Conservation (phyloP, 2,797 vertebrate genomes). For the Falco rusticolus region DNA sequence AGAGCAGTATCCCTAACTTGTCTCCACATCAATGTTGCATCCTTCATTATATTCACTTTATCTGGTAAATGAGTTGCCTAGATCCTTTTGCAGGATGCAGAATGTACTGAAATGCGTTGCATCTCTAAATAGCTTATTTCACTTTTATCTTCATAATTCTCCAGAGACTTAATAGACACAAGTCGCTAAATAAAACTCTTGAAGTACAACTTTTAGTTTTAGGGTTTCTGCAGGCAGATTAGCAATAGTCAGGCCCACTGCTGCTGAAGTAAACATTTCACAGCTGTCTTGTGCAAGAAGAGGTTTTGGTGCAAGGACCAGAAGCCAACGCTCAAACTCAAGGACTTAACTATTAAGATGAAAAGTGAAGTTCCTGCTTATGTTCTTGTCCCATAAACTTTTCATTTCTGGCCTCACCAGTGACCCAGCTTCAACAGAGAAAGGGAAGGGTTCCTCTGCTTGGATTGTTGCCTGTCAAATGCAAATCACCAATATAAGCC, state of each 20-base stretch:
- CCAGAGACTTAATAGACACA: neutral
- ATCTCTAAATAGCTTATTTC: neutral
- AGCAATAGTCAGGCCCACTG: neutral
- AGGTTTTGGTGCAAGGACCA: neutral
- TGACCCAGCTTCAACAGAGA: neutral
- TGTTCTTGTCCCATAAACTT: neutral
- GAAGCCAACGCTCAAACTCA: neutral
- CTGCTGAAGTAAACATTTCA: neutral
- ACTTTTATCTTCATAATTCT: neutral
- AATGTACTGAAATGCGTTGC: neutral
- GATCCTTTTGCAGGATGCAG: neutral
- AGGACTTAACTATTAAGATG: neutral
- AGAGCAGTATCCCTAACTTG: neutral
- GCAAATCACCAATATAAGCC: neutral
- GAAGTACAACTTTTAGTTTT: neutral
- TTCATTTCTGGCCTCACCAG: neutral
- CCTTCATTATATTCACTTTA: neutral
- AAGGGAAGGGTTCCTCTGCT: neutral
- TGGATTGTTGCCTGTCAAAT: neutral
- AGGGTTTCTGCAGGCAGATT: neutral
- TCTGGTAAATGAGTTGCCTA: neutral
- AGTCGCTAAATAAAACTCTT: neutral
- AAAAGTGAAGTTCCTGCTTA: neutral
- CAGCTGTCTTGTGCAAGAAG: neutral
- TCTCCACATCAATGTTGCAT: neutral